Percentiles rank a stretch among this genome's conserved stretches.
Evolutionary conservation across 2,113 vertebrate species (phyloP).

Genomic region (Pristiophorus japonicus): DNA sequence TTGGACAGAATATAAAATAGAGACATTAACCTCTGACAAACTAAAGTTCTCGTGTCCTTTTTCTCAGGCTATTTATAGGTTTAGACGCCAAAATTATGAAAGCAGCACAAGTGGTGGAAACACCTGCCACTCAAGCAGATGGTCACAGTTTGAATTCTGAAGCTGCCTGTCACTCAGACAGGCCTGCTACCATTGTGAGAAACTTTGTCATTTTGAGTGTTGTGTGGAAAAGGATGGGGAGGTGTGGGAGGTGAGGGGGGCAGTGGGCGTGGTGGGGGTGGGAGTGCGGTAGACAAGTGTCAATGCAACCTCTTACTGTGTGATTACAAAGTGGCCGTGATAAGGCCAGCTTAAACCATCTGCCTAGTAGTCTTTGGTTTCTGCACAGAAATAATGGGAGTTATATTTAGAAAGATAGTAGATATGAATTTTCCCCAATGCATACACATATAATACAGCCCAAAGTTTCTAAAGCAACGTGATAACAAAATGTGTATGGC

Average conservation of each 20-base stretch:
- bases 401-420: neutral
- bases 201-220: neutral
- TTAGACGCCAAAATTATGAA: neutral
- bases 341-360: neutral
- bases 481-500: neutral
- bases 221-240: no score
- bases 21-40: neutral
- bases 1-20: neutral
- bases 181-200: neutral
- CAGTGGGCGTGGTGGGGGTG: neutral
- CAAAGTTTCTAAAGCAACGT: neutral
- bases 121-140: constrained; percentile 4
- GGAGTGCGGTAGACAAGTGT: neutral
- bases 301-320: neutral
- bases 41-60: neutral
- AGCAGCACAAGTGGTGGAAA: neutral
- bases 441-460: no score
- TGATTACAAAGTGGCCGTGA: neutral
- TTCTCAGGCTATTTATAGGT: neutral
- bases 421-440: neutral
- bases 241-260: no score
- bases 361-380: neutral
- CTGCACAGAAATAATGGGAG: neutral
- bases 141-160: constrained; percentile 29
- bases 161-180: neutral